These are phyloP conservation scores for Penaeus japonicus DNA, from an alignment of 1,140 invertebrate genomes.

Conservation along the genomic window DNA sequence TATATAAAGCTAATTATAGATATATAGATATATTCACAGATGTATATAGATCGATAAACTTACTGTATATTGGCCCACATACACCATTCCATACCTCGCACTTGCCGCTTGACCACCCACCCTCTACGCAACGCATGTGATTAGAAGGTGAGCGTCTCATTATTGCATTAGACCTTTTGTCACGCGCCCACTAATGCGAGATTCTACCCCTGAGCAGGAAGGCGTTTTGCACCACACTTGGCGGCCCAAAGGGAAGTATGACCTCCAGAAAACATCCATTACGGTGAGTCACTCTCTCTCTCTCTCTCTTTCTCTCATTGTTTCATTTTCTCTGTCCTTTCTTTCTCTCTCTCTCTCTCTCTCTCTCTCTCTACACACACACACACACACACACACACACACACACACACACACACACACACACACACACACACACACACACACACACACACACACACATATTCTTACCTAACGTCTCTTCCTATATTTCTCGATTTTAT, in stretches of 20 bases:
- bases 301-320: not conserved
- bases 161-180: not conserved
- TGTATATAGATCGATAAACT: too few relatives aligned
- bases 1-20: too few relatives aligned
- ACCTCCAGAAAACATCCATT: constrained; percentile 13
- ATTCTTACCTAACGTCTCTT: not conserved
- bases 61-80: too few relatives aligned
- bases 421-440: constrained; percentile 16
- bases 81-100: not conserved
- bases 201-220: constrained; percentile 14
- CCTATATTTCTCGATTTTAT: too few relatives aligned
- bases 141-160: too few relatives aligned
- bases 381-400: constrained; percentile 18
- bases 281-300: constrained; percentile 9
- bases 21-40: too few relatives aligned
- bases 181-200: not conserved
- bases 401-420: constrained; percentile 24
- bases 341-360: not conserved
- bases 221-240: constrained; percentile 38
- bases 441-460: constrained; percentile 1
- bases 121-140: too few relatives aligned
- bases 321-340: not conserved
- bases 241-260: constrained; percentile 29
- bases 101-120: too few relatives aligned
- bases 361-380: not conserved